A percentile compares a stretch with the other conserved stretches of the same genome.
These are phyloP conservation scores for Hirtodrosophila trivittata DNA, from an alignment of 2,888 invertebrate genomes.

Conservation along the genomic window DNA sequence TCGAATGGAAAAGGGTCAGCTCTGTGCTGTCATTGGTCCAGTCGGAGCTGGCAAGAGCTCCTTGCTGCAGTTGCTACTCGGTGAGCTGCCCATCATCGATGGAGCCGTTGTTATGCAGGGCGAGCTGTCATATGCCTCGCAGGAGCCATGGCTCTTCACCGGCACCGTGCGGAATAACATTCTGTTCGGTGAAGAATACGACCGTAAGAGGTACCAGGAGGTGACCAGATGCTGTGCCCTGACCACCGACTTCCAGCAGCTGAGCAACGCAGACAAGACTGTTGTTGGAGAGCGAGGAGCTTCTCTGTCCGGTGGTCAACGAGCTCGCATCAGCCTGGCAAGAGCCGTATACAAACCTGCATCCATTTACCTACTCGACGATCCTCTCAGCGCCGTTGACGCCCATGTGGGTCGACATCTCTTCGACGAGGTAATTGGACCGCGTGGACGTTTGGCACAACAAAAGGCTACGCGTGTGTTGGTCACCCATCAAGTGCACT, in stretches of 20 bases:
- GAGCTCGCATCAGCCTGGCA: conserved; percentile 89
- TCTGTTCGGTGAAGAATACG: conserved; percentile 88
- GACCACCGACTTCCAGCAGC: conserved; percentile 85
- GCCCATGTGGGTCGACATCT: conserved; percentile 90
- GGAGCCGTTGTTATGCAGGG: conserved; percentile 86
- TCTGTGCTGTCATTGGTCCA: conserved; percentile 93
- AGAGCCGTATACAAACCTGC: conserved; percentile 90
- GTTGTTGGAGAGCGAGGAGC: conserved; percentile 90
- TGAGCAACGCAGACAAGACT: conserved; percentile 88
- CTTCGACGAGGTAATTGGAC: conserved; percentile 89
- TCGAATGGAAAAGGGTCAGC: conserved; percentile 86
- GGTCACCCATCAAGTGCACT: conserved; percentile 92
- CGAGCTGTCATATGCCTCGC: conserved; percentile 86
- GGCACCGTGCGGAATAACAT: conserved; percentile 89
- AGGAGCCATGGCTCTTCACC: conserved; percentile 89
- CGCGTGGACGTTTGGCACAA: conserved; percentile 84
- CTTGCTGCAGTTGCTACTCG: conserved; percentile 85
- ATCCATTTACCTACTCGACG: conserved; percentile 91
- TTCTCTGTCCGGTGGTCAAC: conserved; percentile 90
- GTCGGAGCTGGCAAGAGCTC: conserved; percentile 93
- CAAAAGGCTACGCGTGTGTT: conserved; percentile 87
- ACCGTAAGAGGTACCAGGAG: conserved; percentile 87
- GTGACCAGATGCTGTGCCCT: conserved; percentile 84
- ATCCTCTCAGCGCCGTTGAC: conserved; percentile 92
- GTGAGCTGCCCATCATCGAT: conserved; percentile 85